Conservation (phyloP, 1,140 invertebrate genomes). For the Eurosta solidaginis region DNA sequence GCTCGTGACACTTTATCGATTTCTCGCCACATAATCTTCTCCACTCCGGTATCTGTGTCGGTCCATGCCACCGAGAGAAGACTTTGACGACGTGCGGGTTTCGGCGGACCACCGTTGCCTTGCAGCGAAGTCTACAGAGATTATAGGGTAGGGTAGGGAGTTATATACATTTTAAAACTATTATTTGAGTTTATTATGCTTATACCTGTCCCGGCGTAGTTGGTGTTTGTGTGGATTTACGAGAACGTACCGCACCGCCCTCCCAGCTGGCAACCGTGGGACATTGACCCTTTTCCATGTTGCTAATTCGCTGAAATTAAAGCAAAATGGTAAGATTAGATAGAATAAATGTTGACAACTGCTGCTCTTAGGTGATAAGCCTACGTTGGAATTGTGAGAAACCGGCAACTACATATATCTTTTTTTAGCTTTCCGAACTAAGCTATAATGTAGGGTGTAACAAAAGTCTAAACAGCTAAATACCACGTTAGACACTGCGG, state of each 20-base stretch:
- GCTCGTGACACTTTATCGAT: constrained; percentile 71
- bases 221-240: constrained; percentile 63
- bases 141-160: neutral
- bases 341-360: neutral
- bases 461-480: too few relatives aligned
- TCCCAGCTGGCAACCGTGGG: constrained; percentile 68
- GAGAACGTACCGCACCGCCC: constrained; percentile 64
- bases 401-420: neutral
- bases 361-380: neutral
- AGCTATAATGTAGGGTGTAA: neutral
- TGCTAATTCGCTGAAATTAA: constrained; percentile 65
- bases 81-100: constrained; percentile 53
- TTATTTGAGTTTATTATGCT: neutral
- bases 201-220: constrained; percentile 59
- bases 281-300: constrained; percentile 67
- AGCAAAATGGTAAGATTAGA: neutral
- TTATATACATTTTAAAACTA: neutral
- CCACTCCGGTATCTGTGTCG: constrained; percentile 67
- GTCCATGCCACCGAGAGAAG: constrained; percentile 64
- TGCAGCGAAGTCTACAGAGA: constrained; percentile 52
- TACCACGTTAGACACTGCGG: too few relatives aligned
- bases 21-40: constrained; percentile 70
- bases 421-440: neutral
- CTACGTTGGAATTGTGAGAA: neutral
- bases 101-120: constrained; percentile 57